Evolutionary conservation across 2,888 invertebrate genomes (phyloP), one percentile per base, ranked within the genome.

Genomic region (Notocelia uddmanniana): DNA sequence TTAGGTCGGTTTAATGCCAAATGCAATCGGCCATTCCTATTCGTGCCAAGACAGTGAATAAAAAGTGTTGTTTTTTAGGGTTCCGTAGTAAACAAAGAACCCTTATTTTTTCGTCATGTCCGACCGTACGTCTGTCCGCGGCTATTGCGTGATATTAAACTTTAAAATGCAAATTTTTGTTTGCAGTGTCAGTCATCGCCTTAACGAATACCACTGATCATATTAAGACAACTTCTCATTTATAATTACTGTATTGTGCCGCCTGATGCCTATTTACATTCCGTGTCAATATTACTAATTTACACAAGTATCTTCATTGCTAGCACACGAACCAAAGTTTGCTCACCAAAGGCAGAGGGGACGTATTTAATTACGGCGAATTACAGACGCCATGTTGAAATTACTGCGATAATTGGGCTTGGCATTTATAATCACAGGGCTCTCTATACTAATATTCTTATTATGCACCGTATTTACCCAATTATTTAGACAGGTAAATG

Each of bases 311-410:
- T 66, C 59, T 66, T 54, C 52, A 54, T n/a, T n/a, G n/a, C n/a
- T n/a, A n/a, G n/a, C n/a, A n/a, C n/a, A n/a, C n/a, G n/a, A n/a
- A n/a, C n/a, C n/a, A n/a, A n/a, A n/a, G n/a, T n/a, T n/a, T n/a
- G n/a, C n/a, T n/a, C 37, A 67, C 45, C 5, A 26, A 67, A 67
- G 67, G 45, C 60, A 62, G 26, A 67, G 67, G 71, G 57, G 54
- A 19, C 57, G 66, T 72, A 34, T 60, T 60, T 72, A 67, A 72
- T 72, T 60, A 67, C 21, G 48, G 18, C 21, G 48, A 71, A 72
- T 72, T 72, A 67, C 54, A 67, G 66, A 55, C 67, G 48, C 67
- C 37, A 23, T 50, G 57, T 72, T 67, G 60, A 60, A 67, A 72
- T 67, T 62, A 72, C 52, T 54, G 59, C 41, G 41, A 45, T 67